Percentiles rank a stretch among this genome's conserved stretches.
Evolutionary conservation across 2,113 vertebrate genomes (phyloP).

Genomic region (Suricata suricatta): DNA sequence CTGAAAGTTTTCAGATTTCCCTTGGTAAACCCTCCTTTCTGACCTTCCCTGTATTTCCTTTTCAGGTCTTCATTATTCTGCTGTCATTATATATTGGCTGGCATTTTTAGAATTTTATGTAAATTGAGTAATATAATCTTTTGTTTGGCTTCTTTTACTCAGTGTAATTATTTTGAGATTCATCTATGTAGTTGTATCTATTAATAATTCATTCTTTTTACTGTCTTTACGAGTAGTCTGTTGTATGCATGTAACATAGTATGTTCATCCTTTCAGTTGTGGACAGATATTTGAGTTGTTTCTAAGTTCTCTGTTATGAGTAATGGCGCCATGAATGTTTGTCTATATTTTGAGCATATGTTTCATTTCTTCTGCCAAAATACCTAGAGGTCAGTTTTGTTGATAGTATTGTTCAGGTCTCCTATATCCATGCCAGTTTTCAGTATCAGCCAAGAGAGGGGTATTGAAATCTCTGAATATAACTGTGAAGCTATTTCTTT

Average conservation of each 20-base stretch:
- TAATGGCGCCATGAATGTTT: background rate
- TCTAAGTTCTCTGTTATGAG: background rate
- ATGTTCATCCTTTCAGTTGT: background rate
- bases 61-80: background rate
- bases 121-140: background rate
- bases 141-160: background rate
- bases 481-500: background rate
- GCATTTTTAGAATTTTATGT: background rate
- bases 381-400: background rate
- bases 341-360: background rate
- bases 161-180: background rate
- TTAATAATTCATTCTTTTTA: background rate
- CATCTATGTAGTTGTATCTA: background rate
- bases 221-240: background rate
- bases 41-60: background rate
- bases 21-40: background rate
- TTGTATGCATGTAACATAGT: background rate
- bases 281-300: background rate
- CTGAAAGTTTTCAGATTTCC: background rate
- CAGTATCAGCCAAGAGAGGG: background rate
- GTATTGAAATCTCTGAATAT: background rate
- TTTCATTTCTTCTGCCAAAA: background rate
- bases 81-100: background rate
- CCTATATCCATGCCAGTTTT: background rate
- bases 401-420: constrained; percentile 7